phyloP scores from a whole-genome alignment of 2,888 invertebrate species.

The Thecophora atra region DNA sequence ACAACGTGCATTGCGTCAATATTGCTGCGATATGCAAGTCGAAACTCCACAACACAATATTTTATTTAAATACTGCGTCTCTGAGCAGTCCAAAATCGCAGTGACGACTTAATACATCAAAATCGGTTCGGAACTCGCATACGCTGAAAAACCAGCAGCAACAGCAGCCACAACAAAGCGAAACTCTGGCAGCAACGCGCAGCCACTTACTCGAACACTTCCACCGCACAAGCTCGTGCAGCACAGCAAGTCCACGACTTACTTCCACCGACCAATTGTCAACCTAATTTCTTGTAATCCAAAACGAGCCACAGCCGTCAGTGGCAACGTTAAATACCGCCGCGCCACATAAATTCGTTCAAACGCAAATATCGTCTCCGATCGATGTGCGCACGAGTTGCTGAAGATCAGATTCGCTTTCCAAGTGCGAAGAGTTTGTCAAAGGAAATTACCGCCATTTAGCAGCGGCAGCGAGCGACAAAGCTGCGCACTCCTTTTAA shows the following conservation, averaged over 20 bases:
- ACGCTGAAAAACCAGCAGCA: not conserved
- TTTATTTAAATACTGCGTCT: constrained; percentile 20
- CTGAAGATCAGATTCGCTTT: constrained; percentile 23
- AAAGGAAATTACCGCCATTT: constrained; percentile 29
- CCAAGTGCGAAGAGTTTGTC: constrained; percentile 35
- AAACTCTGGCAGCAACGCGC: constrained; percentile 1
- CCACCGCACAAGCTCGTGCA: not conserved
- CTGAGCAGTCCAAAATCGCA: constrained; percentile 18
- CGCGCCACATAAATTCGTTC: constrained; percentile 24
- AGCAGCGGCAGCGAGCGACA: constrained; percentile 15
- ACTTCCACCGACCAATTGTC: constrained; percentile 27
- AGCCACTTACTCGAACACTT: not conserved
- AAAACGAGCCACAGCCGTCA: constrained; percentile 5
- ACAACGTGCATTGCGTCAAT: too few relatives aligned
- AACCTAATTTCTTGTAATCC: constrained; percentile 27
- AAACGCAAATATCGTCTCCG: constrained; percentile 27
- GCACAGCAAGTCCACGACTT: not conserved
- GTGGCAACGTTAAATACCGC: constrained; percentile 20
- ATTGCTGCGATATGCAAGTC: not conserved
- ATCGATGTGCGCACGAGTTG: constrained; percentile 35
- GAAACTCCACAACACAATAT: not conserved
- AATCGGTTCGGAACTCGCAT: constrained; percentile 12
- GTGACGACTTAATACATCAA: constrained; percentile 32
- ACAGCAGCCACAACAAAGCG: not conserved
- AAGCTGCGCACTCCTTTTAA: constrained; percentile 27